Percentiles rank a stretch among this genome's conserved stretches.
Conservation (phyloP, 2,888 invertebrate species). For the Entomobrya proxima region DNA sequence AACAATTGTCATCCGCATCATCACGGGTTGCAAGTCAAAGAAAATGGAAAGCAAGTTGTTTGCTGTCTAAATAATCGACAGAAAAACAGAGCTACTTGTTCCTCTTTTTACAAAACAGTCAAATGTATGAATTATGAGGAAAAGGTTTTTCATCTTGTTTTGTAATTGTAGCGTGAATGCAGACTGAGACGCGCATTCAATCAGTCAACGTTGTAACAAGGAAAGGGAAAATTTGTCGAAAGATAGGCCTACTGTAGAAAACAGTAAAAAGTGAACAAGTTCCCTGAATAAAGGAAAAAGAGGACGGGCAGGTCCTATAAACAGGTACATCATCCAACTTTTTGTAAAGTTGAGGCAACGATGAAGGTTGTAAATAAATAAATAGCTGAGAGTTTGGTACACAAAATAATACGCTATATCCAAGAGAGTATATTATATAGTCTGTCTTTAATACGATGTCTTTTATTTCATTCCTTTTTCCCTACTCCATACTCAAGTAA, state of each 20-base stretch:
- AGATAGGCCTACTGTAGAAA: background rate
- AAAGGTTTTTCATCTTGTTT: background rate
- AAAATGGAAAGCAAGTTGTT: background rate
- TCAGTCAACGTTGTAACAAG: background rate
- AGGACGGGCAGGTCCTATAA: constrained; percentile 22
- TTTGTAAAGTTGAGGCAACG: background rate
- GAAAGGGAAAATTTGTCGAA: no score
- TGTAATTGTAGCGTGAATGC: background rate
- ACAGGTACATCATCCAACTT: constrained; percentile 5
- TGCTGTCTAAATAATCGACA: background rate
- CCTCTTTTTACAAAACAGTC: no score
- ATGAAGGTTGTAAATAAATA: constrained; percentile 53
- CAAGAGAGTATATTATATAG: background rate
- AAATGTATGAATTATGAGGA: constrained; percentile 6
- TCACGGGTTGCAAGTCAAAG: no score
- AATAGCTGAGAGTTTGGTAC: constrained; percentile 35
- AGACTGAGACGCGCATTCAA: background rate
- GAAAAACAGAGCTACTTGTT: background rate
- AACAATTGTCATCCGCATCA: background rate
- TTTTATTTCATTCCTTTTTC: background rate
- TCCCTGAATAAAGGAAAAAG: constrained; percentile 9
- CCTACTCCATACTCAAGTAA: background rate
- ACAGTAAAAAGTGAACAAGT: background rate
- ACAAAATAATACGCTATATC: no score
- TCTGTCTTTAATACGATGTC: background rate